Base-by-base conservation (phyloP, 2,888 invertebrate genomes). In the Trissolcus japonicus region DNA sequence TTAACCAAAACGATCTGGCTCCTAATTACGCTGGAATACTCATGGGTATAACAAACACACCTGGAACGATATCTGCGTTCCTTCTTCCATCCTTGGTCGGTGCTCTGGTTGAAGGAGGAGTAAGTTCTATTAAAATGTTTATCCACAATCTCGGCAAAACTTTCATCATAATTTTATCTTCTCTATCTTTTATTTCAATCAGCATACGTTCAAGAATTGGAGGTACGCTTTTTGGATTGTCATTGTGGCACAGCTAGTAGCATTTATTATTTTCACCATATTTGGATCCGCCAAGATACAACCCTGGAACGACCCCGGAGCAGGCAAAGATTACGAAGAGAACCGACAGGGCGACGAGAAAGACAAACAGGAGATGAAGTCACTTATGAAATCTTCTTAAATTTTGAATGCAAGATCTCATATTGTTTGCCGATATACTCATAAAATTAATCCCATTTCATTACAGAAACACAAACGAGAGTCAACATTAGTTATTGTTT, bases 1-100 rank as follows among this genome's bases (percentile, higher is more conserved):
- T 80, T 48, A 88, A 89, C 83, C 88, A 88, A 19, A 88, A 87
- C 67, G 88, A 88, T 73, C 80, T 89, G 13, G 86, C 88, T 0
- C 88, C 88, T 9, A 88, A 89, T 79, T 88, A 85, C 59, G 87
- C 88, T 11, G 88, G 88, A 4, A 86, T 88, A 71, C 80, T 89
- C 40, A 88, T 88, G 88, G 88, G 88, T 0, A 86, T 89, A n/a
- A 88, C 88, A 11, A 89, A 89, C 73, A 87, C 87, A 0, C 88
- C 88, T 0, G 88, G 88, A 41, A 87, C 88, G 0, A 82, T 89
- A 61, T 85, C 88, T 0, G 88, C 88, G 2, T 87, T 88, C 63
- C 6, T 88, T 54, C 71, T 88, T 29, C 88, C 89, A 2, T 83
- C 83, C 2, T 61, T 88, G 57, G 85, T 88, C 2, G 88, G 88